Percentiles rank a stretch among this genome's conserved stretches.
Conservation (phyloP, 2,797 vertebrate genomes). For the Acrocephalus scirpaceus region DNA sequence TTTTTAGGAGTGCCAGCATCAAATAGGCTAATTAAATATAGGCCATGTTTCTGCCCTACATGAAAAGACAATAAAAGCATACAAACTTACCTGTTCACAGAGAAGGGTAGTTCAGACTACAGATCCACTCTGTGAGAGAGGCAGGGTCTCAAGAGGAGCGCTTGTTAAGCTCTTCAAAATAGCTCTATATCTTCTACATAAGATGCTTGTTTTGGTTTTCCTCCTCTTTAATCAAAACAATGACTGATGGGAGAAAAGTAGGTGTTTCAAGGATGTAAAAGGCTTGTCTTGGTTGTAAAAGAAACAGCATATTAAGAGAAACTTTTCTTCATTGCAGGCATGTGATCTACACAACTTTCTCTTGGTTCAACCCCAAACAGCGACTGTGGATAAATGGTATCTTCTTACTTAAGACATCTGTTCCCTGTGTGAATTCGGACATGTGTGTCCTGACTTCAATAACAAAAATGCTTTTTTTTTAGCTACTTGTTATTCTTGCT, state of each 20-base stretch:
- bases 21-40: neutral
- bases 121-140: neutral
- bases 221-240: constrained; percentile 27
- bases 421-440: constrained; percentile 49
- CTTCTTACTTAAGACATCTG: constrained; percentile 62
- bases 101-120: neutral
- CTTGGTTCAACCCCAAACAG: neutral
- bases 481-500: constrained; percentile 52
- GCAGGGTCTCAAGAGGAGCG: neutral
- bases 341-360: constrained; percentile 1
- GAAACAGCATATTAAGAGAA: neutral
- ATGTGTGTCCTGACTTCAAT: constrained; percentile 41
- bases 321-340: neutral
- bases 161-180: constrained; percentile 33
- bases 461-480: constrained; percentile 52
- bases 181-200: neutral
- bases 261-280: neutral
- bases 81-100: constrained; percentile 33
- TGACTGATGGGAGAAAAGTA: neutral
- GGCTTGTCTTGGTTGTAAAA: neutral
- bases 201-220: neutral
- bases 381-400: neutral
- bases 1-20: neutral
- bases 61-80: constrained; percentile 16
- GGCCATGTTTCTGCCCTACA: neutral